These are phyloP conservation scores for Erebia aethiops DNA, from an alignment of 2,888 invertebrate genomes.

Conservation along the genomic window DNA sequence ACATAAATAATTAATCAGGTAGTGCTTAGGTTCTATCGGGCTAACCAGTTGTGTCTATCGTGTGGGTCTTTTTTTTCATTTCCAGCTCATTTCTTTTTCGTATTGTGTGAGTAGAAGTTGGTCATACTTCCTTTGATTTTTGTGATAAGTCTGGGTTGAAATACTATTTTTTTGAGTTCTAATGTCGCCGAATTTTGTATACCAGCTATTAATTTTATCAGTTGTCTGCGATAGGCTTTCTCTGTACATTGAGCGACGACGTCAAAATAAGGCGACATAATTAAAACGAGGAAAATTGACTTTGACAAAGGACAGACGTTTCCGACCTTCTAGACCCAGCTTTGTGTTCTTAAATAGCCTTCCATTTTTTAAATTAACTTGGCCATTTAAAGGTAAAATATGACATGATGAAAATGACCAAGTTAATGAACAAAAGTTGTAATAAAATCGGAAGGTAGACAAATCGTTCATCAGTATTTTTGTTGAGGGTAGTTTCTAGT, in stretches of 20 bases:
- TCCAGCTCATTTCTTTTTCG: too few relatives aligned
- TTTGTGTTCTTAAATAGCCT: constrained; percentile 1
- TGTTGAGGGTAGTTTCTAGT: too few relatives aligned
- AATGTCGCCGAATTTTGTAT: background rate
- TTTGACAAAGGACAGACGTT: constrained; percentile 6
- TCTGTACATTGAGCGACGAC: constrained; percentile 8
- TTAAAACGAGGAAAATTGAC: constrained; percentile 20
- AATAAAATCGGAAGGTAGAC: too few relatives aligned
- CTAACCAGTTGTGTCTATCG: too few relatives aligned
- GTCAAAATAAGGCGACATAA: constrained; percentile 22
- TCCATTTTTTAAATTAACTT: background rate
- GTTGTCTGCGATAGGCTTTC: background rate
- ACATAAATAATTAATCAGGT: too few relatives aligned
- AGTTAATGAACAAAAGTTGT: too few relatives aligned
- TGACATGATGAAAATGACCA: too few relatives aligned
- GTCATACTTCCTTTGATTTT: background rate
- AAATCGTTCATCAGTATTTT: too few relatives aligned
- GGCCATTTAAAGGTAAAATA: background rate
- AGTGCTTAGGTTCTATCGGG: too few relatives aligned
- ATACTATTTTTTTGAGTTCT: background rate
- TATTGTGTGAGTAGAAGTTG: too few relatives aligned
- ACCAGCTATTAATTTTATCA: background rate
- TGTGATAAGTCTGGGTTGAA: background rate
- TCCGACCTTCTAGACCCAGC: background rate
- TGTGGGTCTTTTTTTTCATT: too few relatives aligned